Conservation (phyloP, 2,888 invertebrate genomes). For the Keiferia lycopersicella region DNA sequence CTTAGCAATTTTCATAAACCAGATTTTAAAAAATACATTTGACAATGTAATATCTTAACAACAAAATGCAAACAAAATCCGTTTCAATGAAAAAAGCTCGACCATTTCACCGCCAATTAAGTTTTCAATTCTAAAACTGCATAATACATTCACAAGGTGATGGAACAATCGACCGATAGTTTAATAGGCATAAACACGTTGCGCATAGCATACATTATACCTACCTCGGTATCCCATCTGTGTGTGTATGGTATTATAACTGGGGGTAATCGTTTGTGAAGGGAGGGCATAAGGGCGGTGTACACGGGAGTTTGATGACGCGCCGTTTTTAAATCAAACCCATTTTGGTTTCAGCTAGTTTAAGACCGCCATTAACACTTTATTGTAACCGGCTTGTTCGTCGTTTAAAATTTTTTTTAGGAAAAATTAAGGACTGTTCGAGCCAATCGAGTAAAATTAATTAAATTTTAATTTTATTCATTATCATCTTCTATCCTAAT, state of each 20-base stretch:
- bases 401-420: no score
- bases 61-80: neutral
- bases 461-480: no score
- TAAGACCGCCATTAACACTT: no score
- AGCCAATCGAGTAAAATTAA: no score
- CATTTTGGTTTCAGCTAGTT: neutral
- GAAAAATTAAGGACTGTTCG: no score
- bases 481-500: no score
- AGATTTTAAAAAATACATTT: no score
- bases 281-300: neutral
- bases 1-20: no score
- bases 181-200: constrained; percentile 23
- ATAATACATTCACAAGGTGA: neutral
- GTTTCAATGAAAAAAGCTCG: neutral
- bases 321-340: neutral
- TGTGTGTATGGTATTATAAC: constrained; percentile 66
- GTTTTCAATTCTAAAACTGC: neutral
- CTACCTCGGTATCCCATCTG: constrained; percentile 48
- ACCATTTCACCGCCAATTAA: neutral
- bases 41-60: no score
- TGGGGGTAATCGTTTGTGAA: neutral
- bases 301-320: neutral
- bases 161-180: constrained; percentile 9
- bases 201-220: no score
- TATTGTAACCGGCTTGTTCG: no score